Evolutionary conservation across 30 jellyfish, hydroid and myxozoan genomes (phyloP).

Genomic region (Aurelia sp.): DNA sequence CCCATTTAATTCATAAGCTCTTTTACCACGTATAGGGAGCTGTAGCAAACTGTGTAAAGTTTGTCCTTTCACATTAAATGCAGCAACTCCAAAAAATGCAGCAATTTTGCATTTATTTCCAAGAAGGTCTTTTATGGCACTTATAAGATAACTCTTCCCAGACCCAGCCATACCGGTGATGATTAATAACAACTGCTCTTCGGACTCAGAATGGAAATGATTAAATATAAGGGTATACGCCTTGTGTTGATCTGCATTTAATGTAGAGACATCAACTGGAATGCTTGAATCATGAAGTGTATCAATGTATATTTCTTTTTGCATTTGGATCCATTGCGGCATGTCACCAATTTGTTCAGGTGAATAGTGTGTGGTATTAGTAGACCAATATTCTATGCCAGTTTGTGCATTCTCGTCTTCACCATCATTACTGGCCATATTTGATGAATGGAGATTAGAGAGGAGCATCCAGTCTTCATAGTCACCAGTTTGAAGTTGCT

Average conservation of each 20-base stretch:
- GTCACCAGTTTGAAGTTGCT: background rate
- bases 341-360: background rate
- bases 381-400: background rate
- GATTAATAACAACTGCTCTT: constrained; percentile 6
- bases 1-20: constrained; percentile 8
- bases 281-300: background rate
- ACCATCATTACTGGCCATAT: background rate
- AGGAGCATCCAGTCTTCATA: constrained; percentile 7
- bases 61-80: constrained; percentile 28
- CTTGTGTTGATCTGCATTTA: constrained; percentile 16
- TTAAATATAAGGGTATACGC: constrained; percentile 14
- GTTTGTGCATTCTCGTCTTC: background rate
- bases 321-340: background rate
- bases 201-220: constrained; percentile 3
- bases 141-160: constrained; percentile 36
- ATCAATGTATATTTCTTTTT: background rate
- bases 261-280: background rate
- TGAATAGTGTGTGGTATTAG: background rate
- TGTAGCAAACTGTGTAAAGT: constrained; percentile 24
- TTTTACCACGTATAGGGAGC: constrained; percentile 25
- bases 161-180: constrained; percentile 39
- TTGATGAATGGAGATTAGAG: background rate
- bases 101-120: background rate
- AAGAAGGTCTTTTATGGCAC: constrained; percentile 17
- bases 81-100: constrained; percentile 36